Percentiles rank a stretch among this genome's conserved stretches.
These are phyloP conservation scores for Sarcophaga rosellei DNA, from an alignment of 2,888 invertebrate genomes.

Conservation along the genomic window DNA sequence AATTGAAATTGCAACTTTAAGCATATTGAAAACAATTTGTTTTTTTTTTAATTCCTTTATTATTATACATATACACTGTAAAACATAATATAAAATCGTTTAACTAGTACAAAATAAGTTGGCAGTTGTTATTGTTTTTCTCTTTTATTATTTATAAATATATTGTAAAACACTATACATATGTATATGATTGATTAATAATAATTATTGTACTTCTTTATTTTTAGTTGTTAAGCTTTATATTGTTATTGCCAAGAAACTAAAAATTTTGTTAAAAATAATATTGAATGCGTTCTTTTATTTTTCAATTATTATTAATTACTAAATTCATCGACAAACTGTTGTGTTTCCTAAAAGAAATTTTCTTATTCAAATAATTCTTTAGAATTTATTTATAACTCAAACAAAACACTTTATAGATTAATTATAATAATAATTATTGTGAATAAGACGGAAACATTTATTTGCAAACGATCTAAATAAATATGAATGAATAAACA, in stretches of 20 bases:
- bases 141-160: constrained; percentile 16
- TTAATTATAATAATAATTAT: too few species aligned
- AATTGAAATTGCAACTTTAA: constrained; percentile 18
- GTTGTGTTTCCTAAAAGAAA: too few species aligned
- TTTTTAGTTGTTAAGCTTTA: constrained; percentile 20
- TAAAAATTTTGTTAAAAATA: neutral
- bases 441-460: too few species aligned
- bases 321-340: too few species aligned
- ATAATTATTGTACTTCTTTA: constrained; percentile 5
- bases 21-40: neutral
- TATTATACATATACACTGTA: constrained; percentile 3
- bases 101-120: constrained; percentile 61
- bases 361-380: neutral
- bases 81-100: neutral
- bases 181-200: neutral
- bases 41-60: neutral
- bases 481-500: too few species aligned
- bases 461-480: too few species aligned
- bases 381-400: neutral
- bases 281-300: neutral
- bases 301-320: neutral
- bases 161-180: too few species aligned
- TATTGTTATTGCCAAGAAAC: constrained; percentile 9
- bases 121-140: constrained; percentile 39
- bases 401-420: neutral